Base-by-base conservation (phyloP, 23 tunicate genomes). In the Ciona savignyi region DNA sequence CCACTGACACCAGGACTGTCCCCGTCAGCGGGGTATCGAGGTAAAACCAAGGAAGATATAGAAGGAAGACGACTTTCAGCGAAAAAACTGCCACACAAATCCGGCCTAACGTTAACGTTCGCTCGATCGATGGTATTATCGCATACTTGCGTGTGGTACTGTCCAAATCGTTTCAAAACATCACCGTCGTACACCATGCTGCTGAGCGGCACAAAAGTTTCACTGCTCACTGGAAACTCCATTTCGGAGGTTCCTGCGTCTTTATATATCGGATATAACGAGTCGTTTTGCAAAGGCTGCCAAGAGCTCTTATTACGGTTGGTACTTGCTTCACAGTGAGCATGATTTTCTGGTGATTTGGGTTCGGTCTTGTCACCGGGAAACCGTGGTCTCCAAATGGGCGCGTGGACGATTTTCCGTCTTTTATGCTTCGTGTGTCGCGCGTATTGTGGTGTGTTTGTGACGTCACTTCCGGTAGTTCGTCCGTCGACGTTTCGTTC, bases 351-450 rank as follows among this genome's bases (percentile, higher is more conserved):
- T n/a, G n/a, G n/a, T n/a, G n/a, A n/a, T n/a, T n/a, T 63, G 28
- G 15, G 24, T 25, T 63, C 67, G 4, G 67, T 25, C 4, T 63
- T 63, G 15, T 27, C 20, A 29, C 75, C 75, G 3, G 75, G 75
- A 71, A 71, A 71, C 34, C 2, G 29, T 4, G 75, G 75, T 27
- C 24, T 24, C 75, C 75, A 71, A 2, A 71, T 27, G 2, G 75
- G 75, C 21, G 75, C 75, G 2, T 62, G 75, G 4, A 71, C 25
- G 21, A 32, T 33, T 24, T 23, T 23, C 4, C 49, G 6, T 71
- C 32, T 23, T 33, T 71, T 20, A 2, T 2, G 19, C 4, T 33
- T 23, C 4, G 6, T 11, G 15, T 9, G 11, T 6, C 11, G 15
- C 11, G 56, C 9, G 15, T 6, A 42, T 42, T 42, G 56, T 42